Percentiles rank a stretch among this genome's conserved stretches.
phyloP scores from a whole-genome alignment of 2,797 vertebrate species.

The Pseudotriccus pelzelni region DNA sequence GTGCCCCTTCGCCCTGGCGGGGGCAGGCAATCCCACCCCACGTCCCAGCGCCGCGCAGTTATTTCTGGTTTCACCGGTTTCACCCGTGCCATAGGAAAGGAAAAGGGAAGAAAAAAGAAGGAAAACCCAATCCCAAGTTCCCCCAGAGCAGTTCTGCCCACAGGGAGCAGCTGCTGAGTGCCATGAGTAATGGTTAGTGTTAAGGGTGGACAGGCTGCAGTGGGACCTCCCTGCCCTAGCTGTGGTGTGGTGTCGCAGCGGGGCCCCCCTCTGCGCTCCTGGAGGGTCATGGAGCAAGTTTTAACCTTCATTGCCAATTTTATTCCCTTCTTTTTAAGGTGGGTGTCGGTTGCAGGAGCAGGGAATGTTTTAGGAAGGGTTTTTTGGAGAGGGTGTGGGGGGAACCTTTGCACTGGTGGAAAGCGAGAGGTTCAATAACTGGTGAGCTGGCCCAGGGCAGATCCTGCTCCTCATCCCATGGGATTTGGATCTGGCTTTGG shows the following conservation, averaged over 20 bases:
- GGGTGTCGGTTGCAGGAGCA: background rate
- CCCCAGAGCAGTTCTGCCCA: accelerated
- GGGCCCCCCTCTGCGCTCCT: background rate
- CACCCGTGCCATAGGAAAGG: background rate
- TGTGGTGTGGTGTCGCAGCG: accelerated
- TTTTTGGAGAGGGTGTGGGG: background rate
- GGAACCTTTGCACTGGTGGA: background rate
- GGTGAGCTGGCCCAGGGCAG: background rate
- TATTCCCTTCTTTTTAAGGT: background rate
- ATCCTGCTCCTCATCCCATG: background rate
- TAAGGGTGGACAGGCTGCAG: background rate
- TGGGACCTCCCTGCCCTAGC: background rate
- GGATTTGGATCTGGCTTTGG: background rate
- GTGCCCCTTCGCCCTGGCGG: background rate
- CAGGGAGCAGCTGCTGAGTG: background rate
- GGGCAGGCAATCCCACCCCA: background rate
- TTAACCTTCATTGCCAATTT: background rate
- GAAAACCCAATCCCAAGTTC: background rate
- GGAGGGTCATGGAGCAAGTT: accelerated
- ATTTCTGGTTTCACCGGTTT: background rate
- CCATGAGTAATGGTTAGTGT: background rate
- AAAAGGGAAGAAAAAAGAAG: background rate
- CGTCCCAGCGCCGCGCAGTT: background rate
- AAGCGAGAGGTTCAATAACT: background rate
- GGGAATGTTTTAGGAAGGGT: background rate